Conservation (phyloP, 2,888 invertebrate species). For the Drosophila siamana region DNA sequence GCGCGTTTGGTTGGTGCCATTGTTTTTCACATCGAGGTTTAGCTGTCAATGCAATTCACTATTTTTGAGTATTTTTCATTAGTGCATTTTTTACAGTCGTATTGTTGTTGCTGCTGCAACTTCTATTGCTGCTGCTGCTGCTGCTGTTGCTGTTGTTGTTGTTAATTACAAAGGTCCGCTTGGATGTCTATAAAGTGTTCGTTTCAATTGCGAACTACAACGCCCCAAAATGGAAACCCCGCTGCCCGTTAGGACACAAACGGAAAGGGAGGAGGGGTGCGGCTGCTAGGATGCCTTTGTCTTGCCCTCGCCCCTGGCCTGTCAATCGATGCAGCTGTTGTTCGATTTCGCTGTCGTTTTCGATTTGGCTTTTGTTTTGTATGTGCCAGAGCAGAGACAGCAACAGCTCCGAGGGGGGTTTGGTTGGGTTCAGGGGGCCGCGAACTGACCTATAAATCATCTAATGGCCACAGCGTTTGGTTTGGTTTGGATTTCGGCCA, state of each 20-base stretch:
- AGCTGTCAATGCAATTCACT: conserved; percentile 31
- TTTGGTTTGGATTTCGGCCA: conserved; percentile 38
- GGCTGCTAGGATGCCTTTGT: neutral
- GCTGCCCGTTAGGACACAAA: neutral
- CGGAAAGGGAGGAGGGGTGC: neutral
- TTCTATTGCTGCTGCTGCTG: too few relatives aligned
- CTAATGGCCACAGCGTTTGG: conserved; percentile 69
- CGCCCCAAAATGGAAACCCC: conserved; percentile 32
- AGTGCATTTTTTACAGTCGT: conserved; percentile 44
- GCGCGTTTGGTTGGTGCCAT: neutral
- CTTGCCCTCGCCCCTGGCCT: conserved; percentile 18
- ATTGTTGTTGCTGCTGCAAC: neutral
- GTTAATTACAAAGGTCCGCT: conserved; percentile 56
- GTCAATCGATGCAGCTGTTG: conserved; percentile 66
- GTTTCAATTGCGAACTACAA: conserved; percentile 53
- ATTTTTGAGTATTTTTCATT: conserved; percentile 65
- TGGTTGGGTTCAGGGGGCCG: conserved; percentile 7
- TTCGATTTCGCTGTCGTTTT: conserved; percentile 67
- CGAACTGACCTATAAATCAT: conserved; percentile 75
- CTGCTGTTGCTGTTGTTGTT: conserved; percentile 1
- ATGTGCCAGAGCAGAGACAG: conserved; percentile 12
- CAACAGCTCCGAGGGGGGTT: neutral
- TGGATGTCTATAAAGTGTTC: conserved; percentile 50
- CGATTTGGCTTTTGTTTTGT: conserved; percentile 57
- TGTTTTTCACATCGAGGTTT: conserved; percentile 3